Percentiles rank a stretch among this genome's conserved stretches.
phyloP scores from a whole-genome alignment of 2,888 invertebrate genomes.

The Xestia xanthographa region DNA sequence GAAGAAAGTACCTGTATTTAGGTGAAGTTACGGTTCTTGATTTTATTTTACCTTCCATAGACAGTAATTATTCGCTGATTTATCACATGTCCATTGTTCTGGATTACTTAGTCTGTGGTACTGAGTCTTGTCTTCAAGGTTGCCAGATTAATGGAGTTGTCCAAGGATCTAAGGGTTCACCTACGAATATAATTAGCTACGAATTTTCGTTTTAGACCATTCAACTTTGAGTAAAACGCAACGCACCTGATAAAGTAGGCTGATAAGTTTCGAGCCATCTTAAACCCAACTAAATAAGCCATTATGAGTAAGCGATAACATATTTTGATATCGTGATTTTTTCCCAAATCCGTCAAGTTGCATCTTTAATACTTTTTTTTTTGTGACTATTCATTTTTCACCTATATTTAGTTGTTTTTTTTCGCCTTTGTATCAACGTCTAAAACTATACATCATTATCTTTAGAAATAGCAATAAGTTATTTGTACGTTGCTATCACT shows the following conservation, averaged over 20 bases:
- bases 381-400: too few relatives aligned
- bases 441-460: too few relatives aligned
- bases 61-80: not conserved
- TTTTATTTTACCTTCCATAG: not conserved
- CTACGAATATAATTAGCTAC: not conserved
- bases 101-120: constrained; percentile 1
- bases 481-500: not conserved
- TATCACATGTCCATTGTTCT: constrained; percentile 1
- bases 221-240: not conserved
- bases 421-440: too few relatives aligned
- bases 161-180: not conserved
- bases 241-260: not conserved
- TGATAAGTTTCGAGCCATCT: not conserved
- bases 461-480: too few relatives aligned
- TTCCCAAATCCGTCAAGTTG: not conserved
- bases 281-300: not conserved
- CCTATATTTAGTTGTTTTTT: too few relatives aligned
- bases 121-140: not conserved
- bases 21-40: not conserved
- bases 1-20: too few relatives aligned
- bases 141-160: not conserved
- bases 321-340: not conserved
- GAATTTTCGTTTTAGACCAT: not conserved
- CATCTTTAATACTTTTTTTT: too few relatives aligned
- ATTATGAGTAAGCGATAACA: not conserved